Conservation (phyloP, 1,140 invertebrate genomes). For the Diuraphis noxia region DNA sequence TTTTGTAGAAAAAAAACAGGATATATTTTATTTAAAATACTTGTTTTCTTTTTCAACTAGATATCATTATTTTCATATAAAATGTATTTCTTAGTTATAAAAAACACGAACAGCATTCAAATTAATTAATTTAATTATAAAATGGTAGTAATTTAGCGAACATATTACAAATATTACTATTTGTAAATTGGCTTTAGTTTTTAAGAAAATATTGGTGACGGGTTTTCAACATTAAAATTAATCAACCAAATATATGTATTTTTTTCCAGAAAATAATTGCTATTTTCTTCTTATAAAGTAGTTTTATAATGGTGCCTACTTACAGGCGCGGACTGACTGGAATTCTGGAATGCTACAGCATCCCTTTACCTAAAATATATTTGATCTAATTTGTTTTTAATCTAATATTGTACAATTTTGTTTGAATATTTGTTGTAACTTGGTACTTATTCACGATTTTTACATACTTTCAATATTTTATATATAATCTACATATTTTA, state of each 20-base stretch:
- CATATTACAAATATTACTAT: not conserved
- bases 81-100: not conserved
- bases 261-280: not conserved
- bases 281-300: not conserved
- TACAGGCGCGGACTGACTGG: no score
- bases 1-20: not conserved
- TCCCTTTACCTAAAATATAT: no score
- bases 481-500: no score
- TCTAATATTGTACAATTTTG: no score
- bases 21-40: not conserved
- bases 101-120: not conserved
- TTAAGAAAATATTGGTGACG: constrained; percentile 5
- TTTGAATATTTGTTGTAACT: no score
- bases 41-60: not conserved
- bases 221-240: not conserved
- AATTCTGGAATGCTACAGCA: no score
- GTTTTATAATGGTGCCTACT: no score
- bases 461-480: no score
- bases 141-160: not conserved
- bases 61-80: not conserved
- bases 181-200: not conserved
- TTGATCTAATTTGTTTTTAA: no score
- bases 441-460: no score
- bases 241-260: not conserved
- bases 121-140: not conserved